Evolutionary conservation across 1,140 invertebrate genomes (phyloP), one percentile per base, ranked within the genome.

Genomic region (Microplitis demolitor): DNA sequence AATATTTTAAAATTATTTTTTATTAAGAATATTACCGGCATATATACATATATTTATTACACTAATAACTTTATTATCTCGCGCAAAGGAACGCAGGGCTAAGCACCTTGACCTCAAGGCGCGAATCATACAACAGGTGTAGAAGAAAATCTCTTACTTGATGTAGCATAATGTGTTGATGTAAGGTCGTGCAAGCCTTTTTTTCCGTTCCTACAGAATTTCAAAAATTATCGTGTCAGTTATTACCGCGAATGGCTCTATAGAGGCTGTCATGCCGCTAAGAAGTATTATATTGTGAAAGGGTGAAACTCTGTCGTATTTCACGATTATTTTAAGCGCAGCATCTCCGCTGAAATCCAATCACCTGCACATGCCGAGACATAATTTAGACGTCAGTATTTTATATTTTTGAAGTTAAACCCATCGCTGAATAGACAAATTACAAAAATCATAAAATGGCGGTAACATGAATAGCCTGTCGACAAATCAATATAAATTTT

Each of bases 61-160:
- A 67, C n/a, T 53, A 67, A 67, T 53, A 53, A 31, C 66, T 67
- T 37, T 24, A 66, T 66, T 66, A 66, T 66, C 63, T 50, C 24
- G 34, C 61, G 63, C 66, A 58, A 58, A 58, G 56, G 56, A 58
- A 24, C 56, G 14, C 50, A n/a, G 34, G 34, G 51, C 33, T 67
- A 16, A 50, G 45, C 45, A 67, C 66, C 66, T 67, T 67, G 66
- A 67, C 66, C 66, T 54, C 50, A 3, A 51, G 66, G 66, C 50
- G 37, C 14, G 66, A 67, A 14, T 33, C 16, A 6, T 33, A 11
- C 31, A 54, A 35, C 66, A 67, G 66, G 66, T 64, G 62, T 50
- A 64, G n/a, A 35, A 50, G 37, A 50, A 35, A 24, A 24, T 24
- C 24, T 13, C 39, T 24, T 14, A 37, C 24, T 14, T 37, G 34